Evolutionary conservation across 2,113 vertebrate species (phyloP), one percentile per base, ranked within the genome.

Genomic region (Alexandromys fortis): DNA sequence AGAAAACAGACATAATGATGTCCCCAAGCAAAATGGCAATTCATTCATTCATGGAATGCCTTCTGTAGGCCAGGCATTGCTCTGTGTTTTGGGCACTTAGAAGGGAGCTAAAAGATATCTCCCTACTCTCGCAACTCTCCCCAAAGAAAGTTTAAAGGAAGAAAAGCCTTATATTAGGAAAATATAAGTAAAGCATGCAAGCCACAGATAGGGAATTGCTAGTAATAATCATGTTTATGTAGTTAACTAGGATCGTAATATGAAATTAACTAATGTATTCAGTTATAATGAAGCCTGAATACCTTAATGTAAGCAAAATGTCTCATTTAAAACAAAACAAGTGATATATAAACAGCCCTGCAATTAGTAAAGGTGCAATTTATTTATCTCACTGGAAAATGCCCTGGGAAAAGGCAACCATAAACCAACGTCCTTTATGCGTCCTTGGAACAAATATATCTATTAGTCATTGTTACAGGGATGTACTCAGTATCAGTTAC

Each of bases 271-370:
- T 87, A 94, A 87, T 61, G 35, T 70, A 93, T 89, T 94, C 81
- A 94, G 92, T 90, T 92, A 88, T 96, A 94, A 63, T 70, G 72
- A 83, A 93, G 30, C 38, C 65, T 92, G 30, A 96, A 93, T 79
- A 81, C 85, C 65, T 67, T 95, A 87, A 67, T 82, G 38, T 91
- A 86, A 93, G 82, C 75, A 93, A n/a, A 83, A 55, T 70, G 45
- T 58, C 75, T 95, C 26, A 55, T 83, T 96, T 96, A 76, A 94
- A 97, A 88, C 55, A 85, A 90, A 96, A 94, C 79, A 93, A 81
- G 52, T 94, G 93, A 91, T 97, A 90, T 94, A 83, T 72, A 91
- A 96, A 92, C 13, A 79, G 52, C 73, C 38, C n/a, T 2, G 47
- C 58, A 86, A 81, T 94, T 75, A 67, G 12, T 58, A 38, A 94